Base-by-base conservation (phyloP, 2,113 vertebrate species). In the Diphyllodes magnificus region DNA sequence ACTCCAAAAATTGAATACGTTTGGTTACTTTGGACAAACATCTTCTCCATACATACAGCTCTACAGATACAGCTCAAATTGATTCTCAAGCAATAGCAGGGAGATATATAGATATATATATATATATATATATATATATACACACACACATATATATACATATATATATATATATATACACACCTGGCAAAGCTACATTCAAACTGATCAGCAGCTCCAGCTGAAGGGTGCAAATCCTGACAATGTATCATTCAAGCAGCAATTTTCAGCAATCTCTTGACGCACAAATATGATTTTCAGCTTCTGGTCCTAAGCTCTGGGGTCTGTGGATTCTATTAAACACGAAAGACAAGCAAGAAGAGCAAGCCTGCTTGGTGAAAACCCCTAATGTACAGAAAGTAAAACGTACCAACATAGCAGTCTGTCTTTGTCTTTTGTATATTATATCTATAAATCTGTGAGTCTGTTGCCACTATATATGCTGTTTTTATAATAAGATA, bases 141-240 rank as follows among this genome's bases (percentile, higher is more conserved):
- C 8, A 28, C 10, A 6, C 7, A 10, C 6, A 15, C 5, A 47
- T 11, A 24, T 11, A 28, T 15, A 6, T 10, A 2, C 42, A 4
- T 10, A 2, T 54, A 4, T 15, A 4, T 39, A 3, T 27, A 6
- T 23, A 16, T 23, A 30, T 2, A 10, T 6, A 15, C 4, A 63
- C 7, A 35, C 11, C 9, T 42, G 10, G 9, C 30, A 76, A 76
- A 92, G 19, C 19, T 31, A 1, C 6, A 13, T n/a, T 72, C 24
- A 51, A 71, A 54, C 16, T 44, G 15, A 72, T 65, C 24, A 44
- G n/a, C 61, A 63, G 16, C 31, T 90, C 25, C 56, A 82, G 11
- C 7, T 59, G 35, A 47, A 85, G 28, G 4, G 6, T 59, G 19
- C 10, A 68, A 66, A 64, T 71, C 44, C 24, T 76, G 61, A 59